Conservation (phyloP, 2,888 invertebrate genomes). For the Hypselothyrea guttata region DNA sequence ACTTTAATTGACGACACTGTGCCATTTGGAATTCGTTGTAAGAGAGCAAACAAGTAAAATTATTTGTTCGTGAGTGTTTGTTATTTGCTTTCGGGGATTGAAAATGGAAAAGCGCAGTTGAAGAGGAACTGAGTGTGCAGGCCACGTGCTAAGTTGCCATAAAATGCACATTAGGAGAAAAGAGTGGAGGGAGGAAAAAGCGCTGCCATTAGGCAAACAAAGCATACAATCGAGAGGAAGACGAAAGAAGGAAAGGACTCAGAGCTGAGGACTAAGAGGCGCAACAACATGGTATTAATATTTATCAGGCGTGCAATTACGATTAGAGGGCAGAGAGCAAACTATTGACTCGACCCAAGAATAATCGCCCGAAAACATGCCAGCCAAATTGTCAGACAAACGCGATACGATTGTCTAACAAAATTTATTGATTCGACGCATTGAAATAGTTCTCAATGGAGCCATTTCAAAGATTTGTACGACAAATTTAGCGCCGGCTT, state of each 20-base stretch:
- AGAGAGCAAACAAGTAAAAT: constrained; percentile 31
- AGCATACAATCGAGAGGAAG: neutral
- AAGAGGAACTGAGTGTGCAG: constrained; percentile 13
- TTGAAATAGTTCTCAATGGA: constrained; percentile 80
- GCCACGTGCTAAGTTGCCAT: constrained; percentile 61
- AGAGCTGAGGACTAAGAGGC: constrained; percentile 1
- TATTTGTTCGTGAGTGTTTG: constrained; percentile 10
- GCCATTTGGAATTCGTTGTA: neutral
- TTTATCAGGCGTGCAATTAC: constrained; percentile 73
- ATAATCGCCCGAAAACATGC: constrained; percentile 41
- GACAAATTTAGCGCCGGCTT: constrained; percentile 61
- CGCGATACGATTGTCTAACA: constrained; percentile 54
- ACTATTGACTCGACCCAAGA: constrained; percentile 44
- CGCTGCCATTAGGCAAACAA: constrained; percentile 20
- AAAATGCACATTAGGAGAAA: constrained; percentile 42
- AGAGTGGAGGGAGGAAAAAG: constrained; percentile 1
- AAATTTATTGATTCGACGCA: constrained; percentile 80
- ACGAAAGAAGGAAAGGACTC: neutral
- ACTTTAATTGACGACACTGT: constrained; percentile 44
- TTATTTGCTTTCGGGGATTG: neutral
- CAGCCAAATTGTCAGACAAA: constrained; percentile 64
- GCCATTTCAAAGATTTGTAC: constrained; percentile 80
- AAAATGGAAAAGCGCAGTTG: constrained; percentile 14
- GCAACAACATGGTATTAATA: constrained; percentile 60
- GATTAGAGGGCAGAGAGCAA: constrained; percentile 58